Base-by-base conservation (phyloP, 92 coral and sea anemone genomes). In the Muricea muricata region DNA sequence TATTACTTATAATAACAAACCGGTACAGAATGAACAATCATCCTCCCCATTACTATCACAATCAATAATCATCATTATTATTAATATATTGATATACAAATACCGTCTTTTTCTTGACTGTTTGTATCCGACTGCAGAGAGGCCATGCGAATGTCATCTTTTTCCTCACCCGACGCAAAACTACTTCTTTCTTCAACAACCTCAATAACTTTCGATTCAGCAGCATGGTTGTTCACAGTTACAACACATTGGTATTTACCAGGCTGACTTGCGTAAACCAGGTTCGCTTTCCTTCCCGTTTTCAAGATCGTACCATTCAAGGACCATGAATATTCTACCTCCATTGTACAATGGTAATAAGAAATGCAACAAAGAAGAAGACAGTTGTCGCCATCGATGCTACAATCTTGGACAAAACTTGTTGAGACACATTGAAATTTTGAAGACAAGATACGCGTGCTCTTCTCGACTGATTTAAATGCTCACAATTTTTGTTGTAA, bases 271-370 rank as follows among this genome's bases (percentile, higher is more conserved):
- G 46, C 79, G 30, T 21, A 41, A 13, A 73, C 21, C 57, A 73
- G 79, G 28, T n/a, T 40, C 26, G 79, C 29, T n/a, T 73, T 73
- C 58, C 79, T 45, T 56, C 79, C 79, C 14, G 12, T 28, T 23
- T 17, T 28, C 18, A 31, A 42, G 1, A 41, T 14, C 21, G 4
- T 37, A 1, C 79, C 56, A 33, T 73, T 42, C 6, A 31, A 4
- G 32, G 15, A 73, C 79, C 79, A 73, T 23, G 32, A 45, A 56
- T 73, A 73, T 0, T 73, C 34, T 41, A 42, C 35, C 1, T 32
- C 79, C 47, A 73, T 39, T 1, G 65, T 57, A 14, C 65, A 57
- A 57, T 57, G 65, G 13, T 57, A 57, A 26, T 21, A 57, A 21
- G 65, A 57, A n/a, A 57, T 21, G 65, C 65, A 57, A 1, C 30